Conservation (phyloP, 1,140 invertebrate species). For the Pteromalus puparum region DNA sequence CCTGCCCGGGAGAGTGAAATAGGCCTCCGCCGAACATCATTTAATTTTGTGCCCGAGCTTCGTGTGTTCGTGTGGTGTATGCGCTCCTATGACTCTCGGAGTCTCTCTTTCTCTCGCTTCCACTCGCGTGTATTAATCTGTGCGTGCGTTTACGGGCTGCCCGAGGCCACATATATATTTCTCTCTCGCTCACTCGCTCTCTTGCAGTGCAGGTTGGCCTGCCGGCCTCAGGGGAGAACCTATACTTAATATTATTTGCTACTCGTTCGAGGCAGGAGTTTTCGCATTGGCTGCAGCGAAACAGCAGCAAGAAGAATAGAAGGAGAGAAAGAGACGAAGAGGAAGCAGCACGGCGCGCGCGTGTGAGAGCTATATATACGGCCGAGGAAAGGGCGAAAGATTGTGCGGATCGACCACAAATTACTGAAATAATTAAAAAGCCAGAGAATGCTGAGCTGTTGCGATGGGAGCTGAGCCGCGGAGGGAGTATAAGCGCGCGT, state of each 20-base stretch:
- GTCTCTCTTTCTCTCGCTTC: constrained; percentile 19
- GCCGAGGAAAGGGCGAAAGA: neutral
- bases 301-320: neutral
- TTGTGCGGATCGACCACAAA: constrained; percentile 61
- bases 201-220: constrained; percentile 46
- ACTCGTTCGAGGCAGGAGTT: constrained; percentile 57
- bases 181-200: constrained; percentile 43
- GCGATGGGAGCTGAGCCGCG: no score
- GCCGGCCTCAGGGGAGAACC: constrained; percentile 57
- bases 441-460: constrained; percentile 14
- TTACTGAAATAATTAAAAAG: constrained; percentile 72
- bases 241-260: constrained; percentile 73
- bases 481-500: constrained; percentile 54
- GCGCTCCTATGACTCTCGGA: neutral
- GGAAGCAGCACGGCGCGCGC: constrained; percentile 3
- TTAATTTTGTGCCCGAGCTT: constrained; percentile 68
- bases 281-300: constrained; percentile 20
- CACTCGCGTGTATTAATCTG: constrained; percentile 49
- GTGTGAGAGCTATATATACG: neutral
- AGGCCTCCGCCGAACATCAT: constrained; percentile 70
- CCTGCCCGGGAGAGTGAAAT: constrained; percentile 64
- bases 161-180: constrained; percentile 60
- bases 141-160: constrained; percentile 52
- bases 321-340: constrained; percentile 14
- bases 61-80: neutral